A percentile compares a stretch with the other conserved stretches of the same genome.
phyloP scores from a whole-genome alignment of 1,140 invertebrate species.

The Atta texana region DNA sequence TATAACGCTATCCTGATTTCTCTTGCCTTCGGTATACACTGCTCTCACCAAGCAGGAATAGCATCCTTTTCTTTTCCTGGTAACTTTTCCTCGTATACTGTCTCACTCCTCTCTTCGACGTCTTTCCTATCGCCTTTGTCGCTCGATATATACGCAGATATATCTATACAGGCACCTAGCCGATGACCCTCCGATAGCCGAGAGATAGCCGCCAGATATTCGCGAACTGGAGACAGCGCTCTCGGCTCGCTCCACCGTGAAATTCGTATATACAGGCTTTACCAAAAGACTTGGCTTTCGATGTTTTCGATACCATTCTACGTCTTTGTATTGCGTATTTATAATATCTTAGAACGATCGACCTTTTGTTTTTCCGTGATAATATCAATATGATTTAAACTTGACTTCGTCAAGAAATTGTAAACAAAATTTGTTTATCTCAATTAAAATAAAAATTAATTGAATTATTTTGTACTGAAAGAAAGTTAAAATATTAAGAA shows the following conservation, averaged over 20 bases:
- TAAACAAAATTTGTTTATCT: neutral
- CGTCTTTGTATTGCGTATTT: neutral
- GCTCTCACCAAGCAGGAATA: conserved; percentile 44
- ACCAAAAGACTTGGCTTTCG: conserved; percentile 67
- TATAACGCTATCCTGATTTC: conserved; percentile 46
- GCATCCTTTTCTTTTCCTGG: conserved; percentile 32
- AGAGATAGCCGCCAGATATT: conserved; percentile 81
- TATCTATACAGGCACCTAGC: conserved; percentile 72
- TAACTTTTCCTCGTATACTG: conserved; percentile 63
- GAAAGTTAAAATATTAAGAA: too few species aligned
- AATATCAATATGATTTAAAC: neutral
- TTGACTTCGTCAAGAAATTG: neutral
- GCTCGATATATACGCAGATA: conserved; percentile 64
- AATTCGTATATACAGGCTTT: conserved; percentile 77
- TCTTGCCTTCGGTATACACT: conserved; percentile 38
- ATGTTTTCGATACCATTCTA: neutral
- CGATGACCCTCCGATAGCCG: conserved; percentile 81
- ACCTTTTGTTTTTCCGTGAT: neutral
- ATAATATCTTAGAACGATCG: neutral
- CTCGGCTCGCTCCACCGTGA: conserved; percentile 70
- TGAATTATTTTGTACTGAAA: conserved; percentile 55
- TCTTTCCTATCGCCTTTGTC: conserved; percentile 38
- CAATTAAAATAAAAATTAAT: neutral
- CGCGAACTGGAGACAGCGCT: conserved; percentile 78
- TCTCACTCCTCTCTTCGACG: conserved; percentile 7